phyloP scores from a whole-genome alignment of 2,113 vertebrate species.

The Suricata suricatta region DNA sequence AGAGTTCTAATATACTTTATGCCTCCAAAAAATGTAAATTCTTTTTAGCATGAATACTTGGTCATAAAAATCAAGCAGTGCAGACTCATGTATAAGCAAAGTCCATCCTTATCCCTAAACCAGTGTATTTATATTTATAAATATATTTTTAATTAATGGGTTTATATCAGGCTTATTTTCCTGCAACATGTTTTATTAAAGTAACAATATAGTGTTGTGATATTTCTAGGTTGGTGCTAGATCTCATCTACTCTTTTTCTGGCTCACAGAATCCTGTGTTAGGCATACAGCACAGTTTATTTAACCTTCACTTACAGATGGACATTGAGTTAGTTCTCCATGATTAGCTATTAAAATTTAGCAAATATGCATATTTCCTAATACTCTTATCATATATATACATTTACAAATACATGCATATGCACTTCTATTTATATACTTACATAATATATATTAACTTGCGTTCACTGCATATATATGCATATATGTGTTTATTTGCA shows the following conservation, averaged over 20 bases:
- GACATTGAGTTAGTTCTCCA: background rate
- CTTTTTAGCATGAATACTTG: background rate
- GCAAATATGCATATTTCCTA: background rate
- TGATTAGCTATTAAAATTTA: background rate
- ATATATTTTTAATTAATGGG: background rate
- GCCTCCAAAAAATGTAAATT: background rate
- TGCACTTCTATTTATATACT: background rate
- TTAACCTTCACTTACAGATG: background rate
- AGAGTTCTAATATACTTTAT: background rate
- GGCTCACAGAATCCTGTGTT: background rate
- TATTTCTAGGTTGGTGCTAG: background rate
- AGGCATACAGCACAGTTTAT: background rate
- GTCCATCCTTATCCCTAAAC: background rate
- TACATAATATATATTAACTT: background rate
- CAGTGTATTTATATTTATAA: background rate
- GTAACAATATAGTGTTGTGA: background rate
- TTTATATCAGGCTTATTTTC: background rate
- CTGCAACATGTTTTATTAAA: background rate
- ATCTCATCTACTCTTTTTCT: background rate
- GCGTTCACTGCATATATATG: background rate
- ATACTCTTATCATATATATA: background rate
- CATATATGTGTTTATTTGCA: background rate
- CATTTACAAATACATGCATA: background rate
- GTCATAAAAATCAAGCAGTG: background rate
- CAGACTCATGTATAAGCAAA: background rate